A percentile compares a stretch with the other conserved stretches of the same genome.
Evolutionary conservation across 2,888 invertebrate genomes (phyloP).

Genomic region (Synanthedon vespiformis): DNA sequence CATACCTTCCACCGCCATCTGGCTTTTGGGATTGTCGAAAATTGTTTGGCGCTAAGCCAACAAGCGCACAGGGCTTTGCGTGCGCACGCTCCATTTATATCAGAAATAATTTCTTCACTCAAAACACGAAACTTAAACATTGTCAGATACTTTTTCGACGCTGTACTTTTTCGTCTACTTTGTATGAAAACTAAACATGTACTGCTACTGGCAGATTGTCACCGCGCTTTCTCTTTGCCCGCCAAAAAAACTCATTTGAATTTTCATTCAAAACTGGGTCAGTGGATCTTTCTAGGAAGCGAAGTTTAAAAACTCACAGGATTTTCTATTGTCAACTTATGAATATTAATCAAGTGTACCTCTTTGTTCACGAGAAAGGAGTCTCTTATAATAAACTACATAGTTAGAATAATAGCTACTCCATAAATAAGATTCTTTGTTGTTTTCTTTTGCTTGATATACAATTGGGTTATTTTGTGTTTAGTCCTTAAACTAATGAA

Average conservation of each 20-base stretch:
- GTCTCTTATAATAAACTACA: no score
- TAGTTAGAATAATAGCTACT: no score
- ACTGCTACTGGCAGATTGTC: conserved; percentile 26
- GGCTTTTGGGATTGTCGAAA: conserved; percentile 22
- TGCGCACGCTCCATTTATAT: conserved; percentile 24
- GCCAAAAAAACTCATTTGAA: conserved; percentile 66
- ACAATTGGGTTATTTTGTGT: no score
- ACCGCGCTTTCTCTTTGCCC: conserved; percentile 52
- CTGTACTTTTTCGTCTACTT: conserved; percentile 39
- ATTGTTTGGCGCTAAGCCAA: conserved; percentile 29
- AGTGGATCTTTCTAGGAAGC: conserved; percentile 44
- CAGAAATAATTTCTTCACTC: conserved; percentile 17
- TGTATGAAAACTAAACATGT: conserved; percentile 36
- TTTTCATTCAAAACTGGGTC: conserved; percentile 60
- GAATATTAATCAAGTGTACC: no score
- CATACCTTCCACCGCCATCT: conserved; percentile 46
- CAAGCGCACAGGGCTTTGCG: conserved; percentile 11
- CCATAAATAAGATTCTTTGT: no score
- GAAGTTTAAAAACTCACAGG: conserved; percentile 14
- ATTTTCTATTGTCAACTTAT: neutral
- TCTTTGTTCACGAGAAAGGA: no score
- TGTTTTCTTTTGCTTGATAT: no score
- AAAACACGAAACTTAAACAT: neutral
- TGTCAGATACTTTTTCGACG: conserved; percentile 5
- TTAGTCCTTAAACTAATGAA: no score